Conservation (phyloP, 2,797 vertebrate genomes). For the Tokudaia tokunoshimensis region DNA sequence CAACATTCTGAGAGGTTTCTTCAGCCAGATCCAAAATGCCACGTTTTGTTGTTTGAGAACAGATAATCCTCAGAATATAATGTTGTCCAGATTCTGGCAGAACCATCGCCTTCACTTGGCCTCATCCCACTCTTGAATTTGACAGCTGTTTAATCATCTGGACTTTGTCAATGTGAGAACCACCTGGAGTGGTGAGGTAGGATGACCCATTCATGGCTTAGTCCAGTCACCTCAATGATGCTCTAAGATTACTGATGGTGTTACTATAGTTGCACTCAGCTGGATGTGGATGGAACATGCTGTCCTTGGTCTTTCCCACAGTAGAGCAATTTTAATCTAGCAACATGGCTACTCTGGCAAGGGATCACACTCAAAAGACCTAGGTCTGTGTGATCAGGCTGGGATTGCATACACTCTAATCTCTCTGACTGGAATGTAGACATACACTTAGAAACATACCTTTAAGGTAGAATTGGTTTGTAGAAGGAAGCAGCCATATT, state of each 20-base stretch:
- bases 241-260: background rate
- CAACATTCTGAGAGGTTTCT: background rate
- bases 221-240: background rate
- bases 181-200: background rate
- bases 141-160: background rate
- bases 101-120: background rate
- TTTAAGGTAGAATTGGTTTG: background rate
- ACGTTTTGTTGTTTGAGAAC: slow-evolving; percentile 34
- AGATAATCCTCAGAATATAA: slow-evolving; percentile 38
- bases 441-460: background rate
- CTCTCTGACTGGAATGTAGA: background rate
- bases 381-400: background rate
- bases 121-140: background rate
- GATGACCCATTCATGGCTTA: background rate
- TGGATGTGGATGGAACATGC: background rate
- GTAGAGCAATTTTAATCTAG: background rate
- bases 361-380: background rate
- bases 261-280: background rate
- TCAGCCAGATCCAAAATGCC: background rate
- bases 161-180: background rate
- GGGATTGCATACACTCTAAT: background rate
- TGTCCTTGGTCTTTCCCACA: background rate
- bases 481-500: background rate
- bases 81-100: slow-evolving; percentile 14
- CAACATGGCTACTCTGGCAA: background rate